Conservation (phyloP, 2,888 invertebrate genomes). For the Micoletzkya japonica region DNA sequence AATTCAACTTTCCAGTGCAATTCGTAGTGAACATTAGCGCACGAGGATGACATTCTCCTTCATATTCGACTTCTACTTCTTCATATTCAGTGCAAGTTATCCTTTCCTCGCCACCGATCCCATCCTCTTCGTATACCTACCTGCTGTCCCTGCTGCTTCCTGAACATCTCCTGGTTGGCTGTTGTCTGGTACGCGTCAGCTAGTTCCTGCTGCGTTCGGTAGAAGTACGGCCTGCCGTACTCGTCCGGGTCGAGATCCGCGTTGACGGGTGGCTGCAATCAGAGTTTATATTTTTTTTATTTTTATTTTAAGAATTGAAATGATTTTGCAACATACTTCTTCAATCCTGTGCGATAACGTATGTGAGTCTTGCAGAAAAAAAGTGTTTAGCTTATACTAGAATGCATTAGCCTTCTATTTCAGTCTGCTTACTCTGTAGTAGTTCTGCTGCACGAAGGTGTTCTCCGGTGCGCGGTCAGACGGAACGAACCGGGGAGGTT, state of each 20-base stretch:
- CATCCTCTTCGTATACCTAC: not conserved
- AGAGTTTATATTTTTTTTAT: not conserved
- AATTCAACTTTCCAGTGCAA: too few relatives aligned
- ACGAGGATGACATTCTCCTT: too few relatives aligned
- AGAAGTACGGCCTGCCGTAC: constrained; percentile 32
- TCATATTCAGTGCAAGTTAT: not conserved
- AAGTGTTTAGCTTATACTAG: not conserved
- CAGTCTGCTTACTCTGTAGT: constrained; percentile 23
- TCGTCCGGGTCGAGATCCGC: constrained; percentile 29
- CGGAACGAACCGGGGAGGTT: not conserved
- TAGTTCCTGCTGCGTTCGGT: constrained; percentile 29
- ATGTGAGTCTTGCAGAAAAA: too few relatives aligned
- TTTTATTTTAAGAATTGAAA: not conserved
- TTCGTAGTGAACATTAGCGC: too few relatives aligned
- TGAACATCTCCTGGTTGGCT: constrained; percentile 24
- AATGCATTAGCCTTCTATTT: not conserved
- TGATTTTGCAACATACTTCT: too few relatives aligned
- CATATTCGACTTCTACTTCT: too few relatives aligned
- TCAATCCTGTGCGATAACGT: too few relatives aligned
- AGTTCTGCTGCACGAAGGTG: constrained; percentile 28
- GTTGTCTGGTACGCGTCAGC: constrained; percentile 5
- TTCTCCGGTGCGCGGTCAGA: constrained; percentile 20
- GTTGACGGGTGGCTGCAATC: constrained; percentile 11
- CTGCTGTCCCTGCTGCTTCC: not conserved
- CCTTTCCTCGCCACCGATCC: not conserved